Base-by-base conservation (phyloP, 2,888 invertebrate species). In the Heteropelma amictum region DNA sequence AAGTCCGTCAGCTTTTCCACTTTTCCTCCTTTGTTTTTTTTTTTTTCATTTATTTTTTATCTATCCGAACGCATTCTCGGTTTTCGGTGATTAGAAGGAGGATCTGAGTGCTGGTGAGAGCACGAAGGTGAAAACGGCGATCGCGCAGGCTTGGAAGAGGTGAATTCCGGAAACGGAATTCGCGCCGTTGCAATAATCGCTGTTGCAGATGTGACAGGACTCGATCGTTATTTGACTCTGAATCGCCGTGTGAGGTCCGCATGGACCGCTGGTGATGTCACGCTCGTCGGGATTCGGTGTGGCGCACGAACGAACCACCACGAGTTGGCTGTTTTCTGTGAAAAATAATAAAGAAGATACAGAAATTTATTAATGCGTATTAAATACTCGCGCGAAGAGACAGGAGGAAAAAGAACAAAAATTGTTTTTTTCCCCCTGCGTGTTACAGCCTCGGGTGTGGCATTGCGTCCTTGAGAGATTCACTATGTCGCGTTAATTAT, bases 161-260 rank as follows among this genome's bases (percentile, higher is more conserved):
- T 80, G 81, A 47, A 78, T 79, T 23, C 78, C 77, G 26, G 84
- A 82, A 42, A 81, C 72, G 23, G 80, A 81, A 42, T 80, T 82
- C 17, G 87, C 87, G 10, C 86, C 85, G 69, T 88, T 88, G 76
- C 88, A 88, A 21, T 84, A 80, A 78, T 88, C 86, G 26, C 81
- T 84, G 65, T 77, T 84, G 72, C 88, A 88, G 72, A 87, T 85
- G 74, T 88, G 79, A 68, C 88, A 88, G 38, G 88, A 88, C 38
- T 87, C 86, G 63, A 86, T 71, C 14, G 80, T 77, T 28, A 74
- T 81, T 54, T 81, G 79, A 51, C 83, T 83, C 42, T 63, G 67
- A 8, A 79, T 70, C 21, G 76, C 54, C 8, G 65, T 70, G 45
- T 72, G 53, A 26, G 79, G 67, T 28, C 84, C 81, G 75, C 88